Conservation (phyloP, 1,140 invertebrate species). For the Cotesia glomerata region DNA sequence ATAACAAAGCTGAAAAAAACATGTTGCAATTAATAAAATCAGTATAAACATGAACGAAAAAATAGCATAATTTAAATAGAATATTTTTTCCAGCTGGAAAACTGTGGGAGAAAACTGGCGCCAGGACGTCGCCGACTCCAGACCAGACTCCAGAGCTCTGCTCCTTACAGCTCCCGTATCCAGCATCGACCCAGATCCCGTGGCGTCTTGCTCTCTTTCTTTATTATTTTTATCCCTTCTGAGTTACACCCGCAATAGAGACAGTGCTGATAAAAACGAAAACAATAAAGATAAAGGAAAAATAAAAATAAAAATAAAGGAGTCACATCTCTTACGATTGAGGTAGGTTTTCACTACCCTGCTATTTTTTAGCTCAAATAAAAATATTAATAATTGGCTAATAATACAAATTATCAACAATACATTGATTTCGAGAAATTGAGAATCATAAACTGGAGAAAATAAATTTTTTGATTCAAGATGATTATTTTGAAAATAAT, state of each 20-base stretch:
- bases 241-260: background rate
- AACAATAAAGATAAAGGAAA: background rate
- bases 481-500: too few relatives aligned
- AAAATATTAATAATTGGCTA: too few relatives aligned
- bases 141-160: slow-evolving; percentile 44
- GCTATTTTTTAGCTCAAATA: background rate
- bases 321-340: too few relatives aligned
- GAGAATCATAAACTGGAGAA: too few relatives aligned
- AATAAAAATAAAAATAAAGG: too few relatives aligned
- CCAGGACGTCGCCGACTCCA: slow-evolving; percentile 46
- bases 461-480: too few relatives aligned
- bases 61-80: background rate
- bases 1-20: too few relatives aligned
- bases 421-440: too few relatives aligned
- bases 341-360: slow-evolving; percentile 17
- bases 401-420: too few relatives aligned
- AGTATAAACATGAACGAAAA: too few relatives aligned
- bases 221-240: slow-evolving; percentile 45
- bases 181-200: slow-evolving; percentile 60
- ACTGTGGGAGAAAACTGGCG: slow-evolving; percentile 55
- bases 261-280: background rate
- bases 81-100: slow-evolving; percentile 37
- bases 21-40: too few relatives aligned
- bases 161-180: too few relatives aligned
- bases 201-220: slow-evolving; percentile 34